Evolutionary conservation across 2,113 vertebrate genomes (phyloP), one percentile per base, ranked within the genome.

Genomic region (Pelecanoides urinatrix): DNA sequence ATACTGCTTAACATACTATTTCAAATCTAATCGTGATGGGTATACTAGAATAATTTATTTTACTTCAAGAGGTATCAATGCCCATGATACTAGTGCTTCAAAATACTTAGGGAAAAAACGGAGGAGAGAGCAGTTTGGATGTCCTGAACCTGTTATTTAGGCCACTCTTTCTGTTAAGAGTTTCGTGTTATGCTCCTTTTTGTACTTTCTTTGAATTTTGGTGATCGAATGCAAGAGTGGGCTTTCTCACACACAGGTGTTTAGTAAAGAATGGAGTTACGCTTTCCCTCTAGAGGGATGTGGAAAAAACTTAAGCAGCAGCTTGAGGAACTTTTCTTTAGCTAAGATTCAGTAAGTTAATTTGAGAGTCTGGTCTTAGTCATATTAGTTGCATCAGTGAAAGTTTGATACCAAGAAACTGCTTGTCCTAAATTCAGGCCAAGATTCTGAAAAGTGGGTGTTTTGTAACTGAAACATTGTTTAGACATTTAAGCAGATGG

Each of bases 71-170:
- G 9, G 4, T 71, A 21, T 25, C 5, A 6, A 5, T 70, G 27
- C 3, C 13, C 0, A 0, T 15, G 10, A 15, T 70, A 34, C 0
- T 9, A 36, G 9, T 14, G 2, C 23, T 72, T 83, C 9, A 68
- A 12, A 67, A 86, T 50, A 34, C 19, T 52, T 68, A 2, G 0
- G 3, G 7, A 2, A 27, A 26, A 75, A 80, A 9, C 13, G 22
- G 25, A 16, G 19, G 21, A 38, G 9, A 25, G 15, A 53, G 14
- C 17, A 6, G 9, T 59, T 63, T 38, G 49, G 26, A 13, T 63
- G 16, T 47, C 27, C 34, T 8, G 2, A 21, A 56, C 6, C 32
- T 61, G 7, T 42, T 74, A 30, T 4, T 52, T 56, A 22, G 26
- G 18, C 18, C 7, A 1, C 11, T 47, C 29, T 34, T 49, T 50